phyloP scores from a whole-genome alignment of 2,113 vertebrate genomes.

The Aphyosemion australe region DNA sequence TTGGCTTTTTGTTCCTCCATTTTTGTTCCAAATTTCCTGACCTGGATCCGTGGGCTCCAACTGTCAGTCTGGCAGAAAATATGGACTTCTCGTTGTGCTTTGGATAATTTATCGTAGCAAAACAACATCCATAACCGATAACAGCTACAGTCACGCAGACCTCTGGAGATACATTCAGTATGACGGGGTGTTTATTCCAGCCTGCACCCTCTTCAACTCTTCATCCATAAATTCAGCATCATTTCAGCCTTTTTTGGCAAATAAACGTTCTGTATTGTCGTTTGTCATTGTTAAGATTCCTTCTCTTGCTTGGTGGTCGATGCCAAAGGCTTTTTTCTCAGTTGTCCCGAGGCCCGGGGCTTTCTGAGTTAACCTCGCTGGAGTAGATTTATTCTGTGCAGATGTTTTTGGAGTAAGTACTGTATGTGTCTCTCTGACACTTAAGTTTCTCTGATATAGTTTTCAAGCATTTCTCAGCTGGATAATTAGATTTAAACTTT shows the following conservation, averaged over 20 bases:
- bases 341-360: conserved; percentile 43
- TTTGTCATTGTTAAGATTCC: conserved; percentile 43
- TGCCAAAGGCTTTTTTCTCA: conserved; percentile 43
- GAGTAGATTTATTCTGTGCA: conserved; percentile 66
- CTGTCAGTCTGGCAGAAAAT: neutral
- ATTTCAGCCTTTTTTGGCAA: conserved; percentile 27
- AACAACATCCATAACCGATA: neutral
- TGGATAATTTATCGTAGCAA: conserved; percentile 9
- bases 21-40: conserved; percentile 2
- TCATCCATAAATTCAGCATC: conserved; percentile 36
- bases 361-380: conserved; percentile 53
- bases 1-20: neutral
- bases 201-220: conserved; percentile 19
- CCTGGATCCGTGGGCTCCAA: neutral
- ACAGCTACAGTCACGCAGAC: conserved; percentile 6
- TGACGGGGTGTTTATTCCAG: conserved; percentile 31
- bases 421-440: conserved; percentile 12
- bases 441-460: too few relatives aligned
- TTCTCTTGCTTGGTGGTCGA: conserved; percentile 23
- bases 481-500: too few relatives aligned
- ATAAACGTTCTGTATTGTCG: conserved; percentile 50
- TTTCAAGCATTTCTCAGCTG: too few relatives aligned
- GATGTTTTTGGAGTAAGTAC: conserved; percentile 60
- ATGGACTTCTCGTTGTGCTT: conserved; percentile 3
- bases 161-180: conserved; percentile 35